These are phyloP conservation scores for Hypothenemus hampei DNA, from an alignment of 1,140 invertebrate species.

Conservation along the genomic window DNA sequence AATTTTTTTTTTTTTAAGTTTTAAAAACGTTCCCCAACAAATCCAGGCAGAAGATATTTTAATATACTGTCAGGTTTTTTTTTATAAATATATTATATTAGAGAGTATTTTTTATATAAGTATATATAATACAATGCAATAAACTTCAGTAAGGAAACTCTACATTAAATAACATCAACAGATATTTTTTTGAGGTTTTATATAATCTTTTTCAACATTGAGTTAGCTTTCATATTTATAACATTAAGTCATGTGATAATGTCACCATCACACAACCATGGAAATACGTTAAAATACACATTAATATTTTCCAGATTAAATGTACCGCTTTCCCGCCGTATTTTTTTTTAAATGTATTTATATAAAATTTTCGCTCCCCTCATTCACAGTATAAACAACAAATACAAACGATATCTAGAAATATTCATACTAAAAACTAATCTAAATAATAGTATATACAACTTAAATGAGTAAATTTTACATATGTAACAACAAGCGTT, in stretches of 20 bases:
- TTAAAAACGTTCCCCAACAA: background rate
- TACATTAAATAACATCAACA: conserved; percentile 40
- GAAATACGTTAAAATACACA: conserved; percentile 23
- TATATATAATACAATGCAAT: conserved; percentile 19
- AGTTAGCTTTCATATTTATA: too few relatives aligned
- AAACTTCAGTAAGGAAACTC: conserved; percentile 38
- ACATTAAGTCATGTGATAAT: too few relatives aligned
- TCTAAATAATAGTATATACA: conserved; percentile 38
- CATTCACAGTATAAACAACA: conserved; percentile 33
- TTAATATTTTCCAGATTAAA: too few relatives aligned
- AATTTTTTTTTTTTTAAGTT: background rate
- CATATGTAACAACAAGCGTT: conserved; percentile 7
- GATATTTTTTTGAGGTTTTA: conserved; percentile 30
- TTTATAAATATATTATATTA: conserved; percentile 5
- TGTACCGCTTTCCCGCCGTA: too few relatives aligned
- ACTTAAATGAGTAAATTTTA: conserved; percentile 29
- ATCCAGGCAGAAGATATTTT: background rate
- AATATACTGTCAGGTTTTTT: background rate
- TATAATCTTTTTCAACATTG: conserved; percentile 36
- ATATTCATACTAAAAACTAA: conserved; percentile 33
- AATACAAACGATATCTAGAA: conserved; percentile 27
- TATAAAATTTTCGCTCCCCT: conserved; percentile 9
- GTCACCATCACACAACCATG: conserved; percentile 23
- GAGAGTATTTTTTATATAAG: conserved; percentile 10
- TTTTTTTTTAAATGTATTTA: conserved; percentile 16